These are phyloP conservation scores for Chloroclysta siterata DNA, from an alignment of 2,888 invertebrate genomes.

Conservation along the genomic window DNA sequence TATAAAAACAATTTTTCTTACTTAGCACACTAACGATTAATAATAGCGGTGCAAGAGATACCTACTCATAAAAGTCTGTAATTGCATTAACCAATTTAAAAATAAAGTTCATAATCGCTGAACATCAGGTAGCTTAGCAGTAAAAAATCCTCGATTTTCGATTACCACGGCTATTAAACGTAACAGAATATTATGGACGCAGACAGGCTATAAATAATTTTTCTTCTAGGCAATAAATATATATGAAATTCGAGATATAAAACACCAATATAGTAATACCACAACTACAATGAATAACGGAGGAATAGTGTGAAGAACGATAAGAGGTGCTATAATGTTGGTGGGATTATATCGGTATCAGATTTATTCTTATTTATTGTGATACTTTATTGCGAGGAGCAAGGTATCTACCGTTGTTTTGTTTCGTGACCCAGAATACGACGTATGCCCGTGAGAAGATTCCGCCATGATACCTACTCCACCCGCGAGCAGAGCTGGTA, in stretches of 20 bases:
- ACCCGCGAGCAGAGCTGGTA: conserved; percentile 23
- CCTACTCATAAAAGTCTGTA: conserved; percentile 22
- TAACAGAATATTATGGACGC: conserved; percentile 31
- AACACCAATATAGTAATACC: conserved; percentile 40
- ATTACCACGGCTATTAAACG: conserved; percentile 42
- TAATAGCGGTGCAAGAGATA: conserved; percentile 11
- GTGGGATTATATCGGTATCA: conserved; percentile 46
- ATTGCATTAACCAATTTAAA: conserved; percentile 36
- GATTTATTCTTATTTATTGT: conserved; percentile 56
- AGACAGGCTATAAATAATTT: conserved; percentile 34
- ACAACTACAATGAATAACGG: conserved; percentile 36
- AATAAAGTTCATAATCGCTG: conserved; percentile 33
- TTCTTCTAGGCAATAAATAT: conserved; percentile 40
- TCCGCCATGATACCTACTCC: conserved; percentile 51
- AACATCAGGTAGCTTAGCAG: conserved; percentile 33
- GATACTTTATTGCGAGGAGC: conserved; percentile 51
- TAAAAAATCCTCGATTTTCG: conserved; percentile 39
- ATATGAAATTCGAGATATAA: conserved; percentile 37
- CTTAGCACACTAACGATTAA: conserved; percentile 9
- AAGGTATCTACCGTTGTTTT: conserved; percentile 65
- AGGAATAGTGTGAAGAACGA: conserved; percentile 38
- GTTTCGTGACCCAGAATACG: conserved; percentile 68
- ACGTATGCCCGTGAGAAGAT: conserved; percentile 61
- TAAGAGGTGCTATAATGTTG: conserved; percentile 41
- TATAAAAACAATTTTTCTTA: conserved; percentile 7